A percentile compares a stretch with the other conserved stretches of the same genome.
Evolutionary conservation across 2,113 vertebrate genomes (phyloP).

Genomic region (Macrotus californicus): DNA sequence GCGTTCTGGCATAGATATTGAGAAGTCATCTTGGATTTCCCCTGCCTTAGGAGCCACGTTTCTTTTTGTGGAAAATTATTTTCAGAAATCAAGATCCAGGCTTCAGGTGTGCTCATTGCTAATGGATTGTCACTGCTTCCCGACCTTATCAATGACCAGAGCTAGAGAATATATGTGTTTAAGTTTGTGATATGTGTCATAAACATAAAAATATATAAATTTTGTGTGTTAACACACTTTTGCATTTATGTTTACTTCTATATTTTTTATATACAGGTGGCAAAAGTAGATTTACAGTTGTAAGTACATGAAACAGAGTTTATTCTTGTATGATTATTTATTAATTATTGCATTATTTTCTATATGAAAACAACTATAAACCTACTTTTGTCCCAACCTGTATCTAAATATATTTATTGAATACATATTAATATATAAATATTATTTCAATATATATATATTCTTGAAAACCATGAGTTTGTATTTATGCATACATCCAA

Average conservation of each 20-base stretch:
- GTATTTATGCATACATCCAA: neutral
- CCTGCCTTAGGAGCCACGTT: neutral
- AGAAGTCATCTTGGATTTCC: neutral
- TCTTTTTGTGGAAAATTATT: neutral
- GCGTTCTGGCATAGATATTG: neutral
- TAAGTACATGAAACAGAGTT: neutral
- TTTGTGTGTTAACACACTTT: neutral
- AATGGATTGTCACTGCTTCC: neutral
- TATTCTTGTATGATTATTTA: neutral
- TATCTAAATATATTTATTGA: neutral
- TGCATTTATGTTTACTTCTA: neutral
- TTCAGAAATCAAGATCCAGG: neutral
- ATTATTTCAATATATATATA: neutral
- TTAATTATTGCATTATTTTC: neutral
- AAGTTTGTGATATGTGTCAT: neutral
- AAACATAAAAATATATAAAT: neutral
- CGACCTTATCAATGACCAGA: neutral
- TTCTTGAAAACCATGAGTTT: neutral
- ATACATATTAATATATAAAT: neutral
- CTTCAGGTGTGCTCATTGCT: neutral
- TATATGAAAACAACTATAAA: neutral
- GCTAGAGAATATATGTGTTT: neutral
- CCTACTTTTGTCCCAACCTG: neutral
- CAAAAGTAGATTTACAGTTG: neutral
- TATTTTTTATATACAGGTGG: neutral